Evolutionary conservation across 2,113 vertebrate genomes (phyloP).

Genomic region (Helogale parvula): DNA sequence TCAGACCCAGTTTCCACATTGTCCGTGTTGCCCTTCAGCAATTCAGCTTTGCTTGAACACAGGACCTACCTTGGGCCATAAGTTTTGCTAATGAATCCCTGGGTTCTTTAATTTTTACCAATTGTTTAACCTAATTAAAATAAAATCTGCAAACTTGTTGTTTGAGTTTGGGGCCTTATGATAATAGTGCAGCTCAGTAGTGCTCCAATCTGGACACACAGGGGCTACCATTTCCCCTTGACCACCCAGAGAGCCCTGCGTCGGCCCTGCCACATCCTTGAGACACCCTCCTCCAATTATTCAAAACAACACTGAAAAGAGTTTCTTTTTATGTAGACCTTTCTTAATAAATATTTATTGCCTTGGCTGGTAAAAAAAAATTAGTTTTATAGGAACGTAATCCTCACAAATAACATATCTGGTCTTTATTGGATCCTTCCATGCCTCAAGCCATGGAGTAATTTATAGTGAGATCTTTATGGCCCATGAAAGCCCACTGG

Average conservation of each 20-base stretch:
- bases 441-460: neutral
- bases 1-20: neutral
- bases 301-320: neutral
- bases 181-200: neutral
- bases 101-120: neutral
- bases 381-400: neutral
- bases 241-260: neutral
- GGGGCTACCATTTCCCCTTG: neutral
- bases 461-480: neutral
- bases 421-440: neutral
- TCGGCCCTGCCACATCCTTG: too few relatives aligned
- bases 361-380: neutral
- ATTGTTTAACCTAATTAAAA: conserved; percentile 4
- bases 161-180: neutral
- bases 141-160: neutral
- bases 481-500: neutral
- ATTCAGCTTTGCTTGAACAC: neutral
- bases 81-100: too few relatives aligned
- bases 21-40: neutral
- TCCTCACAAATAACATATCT: neutral
- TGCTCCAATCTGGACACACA: neutral
- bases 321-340: neutral
- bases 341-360: conserved; percentile 2
- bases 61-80: neutral
- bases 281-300: neutral